Evolutionary conservation across 2,888 invertebrate species (phyloP), one percentile per base, ranked within the genome.

Genomic region (Scaptomyza parva): DNA sequence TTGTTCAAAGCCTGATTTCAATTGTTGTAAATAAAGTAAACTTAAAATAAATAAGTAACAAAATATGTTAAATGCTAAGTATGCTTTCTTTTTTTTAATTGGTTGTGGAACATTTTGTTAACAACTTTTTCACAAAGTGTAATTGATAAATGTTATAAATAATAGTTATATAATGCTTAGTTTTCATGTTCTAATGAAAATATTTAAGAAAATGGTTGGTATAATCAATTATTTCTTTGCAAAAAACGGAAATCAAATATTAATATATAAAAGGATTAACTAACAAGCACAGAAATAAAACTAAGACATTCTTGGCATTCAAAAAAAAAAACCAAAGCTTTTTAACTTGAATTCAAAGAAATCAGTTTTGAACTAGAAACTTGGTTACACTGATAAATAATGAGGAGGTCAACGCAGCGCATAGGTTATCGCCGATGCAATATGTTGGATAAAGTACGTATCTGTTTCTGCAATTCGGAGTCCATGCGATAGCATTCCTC

Each of bases 401-500:
- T 33, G 53, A 28, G 40, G 12, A 14, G 35, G n/a, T 8, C n/a
- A 35, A 22, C 9, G 28, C 17, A 5, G 12, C 44, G 58, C 24
- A 17, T 60, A 64, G 66, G 80, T 86, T 91, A 91, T 90, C 92
- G 92, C 22, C 90, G 89, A 77, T 92, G 89, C 35, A 92, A 74
- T 39, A 92, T 88, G 76, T 92, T 92, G 35, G 91, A 91, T 18
- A 92, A 63, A 0, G 91, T 89, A 40, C 92, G 89, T 70, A 92
- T 92, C 76, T 92, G 91, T 39, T 88, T 91, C 62, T 91, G 91
- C 26, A 92, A 72, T 53, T 92, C 92, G 2, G 92, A 92, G 58
- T 92, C 92, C 92, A 92, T 92, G 72, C 90, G 90, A 54, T 86
- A 84, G 28, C 90, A 88, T 74, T 92, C 92, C 58, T 90, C 88